Evolutionary conservation across 2,113 vertebrate species (phyloP), one percentile per base, ranked within the genome.

Genomic region (Speoplatyrhinus poulsoni): DNA sequence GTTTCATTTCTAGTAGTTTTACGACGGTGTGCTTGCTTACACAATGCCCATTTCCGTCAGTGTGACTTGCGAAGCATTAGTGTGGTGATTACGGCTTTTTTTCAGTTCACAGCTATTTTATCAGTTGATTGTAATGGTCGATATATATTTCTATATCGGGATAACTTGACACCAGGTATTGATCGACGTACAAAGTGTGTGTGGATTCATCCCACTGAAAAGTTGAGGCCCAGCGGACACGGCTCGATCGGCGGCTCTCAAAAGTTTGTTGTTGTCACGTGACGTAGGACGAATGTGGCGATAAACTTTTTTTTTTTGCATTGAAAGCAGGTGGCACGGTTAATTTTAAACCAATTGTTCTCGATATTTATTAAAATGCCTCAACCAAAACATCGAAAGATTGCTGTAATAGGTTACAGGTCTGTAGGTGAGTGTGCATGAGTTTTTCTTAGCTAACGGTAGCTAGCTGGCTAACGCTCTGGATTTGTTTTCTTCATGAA

Each of bases 221-320:
- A 75, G 80, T 74, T 67, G 83, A 87, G 86, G 88, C 91, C 90
- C 86, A 73, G 71, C 32, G 60, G 59, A 70, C 3, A n/a, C 70
- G 75, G 79, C 77, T 86, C 76, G 75, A 87, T 79, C 72, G 66
- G 85, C 79, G n/a, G 72, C 77, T 82, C 81, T 52, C 72, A 83
- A 89, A 92, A 92, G 91, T 93, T 94, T 93, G 93, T 94, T 94
- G 90, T 94, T 91, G 90, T 94, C 93, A 94, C 91, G 93, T 94
- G 93, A 94, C 88, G 77, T 10, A 65, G 85, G 72, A 77, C 90
- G 89, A 91, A 91, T 88, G 90, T 89, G 84, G 88, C 79, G 82
- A 79, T 92, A 91, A 91, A 92, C 82, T 92, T 91, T 82, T 73
- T 80, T 77, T 83, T 72, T 84, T n/a, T 70, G 80, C 74, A 69